Base-by-base conservation (phyloP, 1,140 invertebrate species). In the Rhyzopertha dominica region DNA sequence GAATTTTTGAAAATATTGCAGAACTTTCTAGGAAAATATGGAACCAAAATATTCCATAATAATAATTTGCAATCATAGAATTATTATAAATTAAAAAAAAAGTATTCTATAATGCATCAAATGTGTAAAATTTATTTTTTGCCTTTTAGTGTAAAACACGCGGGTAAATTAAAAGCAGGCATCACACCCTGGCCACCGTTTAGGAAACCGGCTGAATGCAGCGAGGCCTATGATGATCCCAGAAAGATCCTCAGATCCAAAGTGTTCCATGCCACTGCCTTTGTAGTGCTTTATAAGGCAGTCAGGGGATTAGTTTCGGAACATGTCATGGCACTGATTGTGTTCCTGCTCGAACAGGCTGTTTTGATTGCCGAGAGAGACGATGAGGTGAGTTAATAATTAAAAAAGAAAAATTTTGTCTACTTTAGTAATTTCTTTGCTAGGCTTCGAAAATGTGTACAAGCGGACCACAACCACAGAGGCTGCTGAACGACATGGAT, bases 291-390 rank as follows among this genome's bases (percentile, higher is more conserved):
- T 31, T 84, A 89, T 62, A 90, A 90, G 65, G 83, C 85, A 29
- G 79, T 89, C 22, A 81, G 85, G 55, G 79, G 78, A n/a, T 75
- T 80, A 39, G 74, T 89, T 10, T 82, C 86, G 7, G 91, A 95
- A 67, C 85, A 92, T 64, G 77, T 91, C 42, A 75, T 95, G 49
- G 86, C 90, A 38, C 66, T 95, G 18, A 76, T 86, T 37, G 74
- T 96, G 20, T 94, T 91, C 67, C 74, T 98, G 28, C 70, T 96
- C 18, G 88, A 93, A 67, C 79, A 93, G 68, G 81, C 87, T 17
- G 72, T 92, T 13, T 76, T 82, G 53, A 79, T 59, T 10, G 41
- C 46, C 14, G 54, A 51, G n/a, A 43, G 49, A 13, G 7, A 17
- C 9, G 18, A 42, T 13, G 25, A 42, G 10, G 25, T 20, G n/a